Percentiles rank a stretch among this genome's conserved stretches.
Evolutionary conservation across 2,888 invertebrate genomes (phyloP).

Genomic region (Dichetophora obliterata): DNA sequence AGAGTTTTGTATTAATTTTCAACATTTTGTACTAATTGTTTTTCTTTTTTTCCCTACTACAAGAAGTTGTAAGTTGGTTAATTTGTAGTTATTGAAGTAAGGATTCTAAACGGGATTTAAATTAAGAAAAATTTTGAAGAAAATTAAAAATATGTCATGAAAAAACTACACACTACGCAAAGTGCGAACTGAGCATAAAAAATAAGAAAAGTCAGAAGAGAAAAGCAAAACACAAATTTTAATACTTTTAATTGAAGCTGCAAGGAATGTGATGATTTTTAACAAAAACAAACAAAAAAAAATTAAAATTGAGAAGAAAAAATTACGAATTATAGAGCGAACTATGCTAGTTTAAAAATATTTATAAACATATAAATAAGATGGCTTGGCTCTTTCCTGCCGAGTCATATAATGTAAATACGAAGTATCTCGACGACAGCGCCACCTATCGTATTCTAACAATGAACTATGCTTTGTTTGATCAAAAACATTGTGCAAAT

Average conservation of each 20-base stretch:
- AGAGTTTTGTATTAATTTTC: slow-evolving; percentile 61
- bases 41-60: slow-evolving; percentile 6
- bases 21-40: slow-evolving; percentile 48
- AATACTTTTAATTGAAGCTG: background rate
- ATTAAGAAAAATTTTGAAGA: background rate
- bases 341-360: no score
- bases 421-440: no score
- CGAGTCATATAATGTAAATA: no score
- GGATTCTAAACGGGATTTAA: slow-evolving; percentile 8
- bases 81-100: slow-evolving; percentile 33
- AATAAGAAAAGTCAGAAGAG: background rate
- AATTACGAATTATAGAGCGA: no score
- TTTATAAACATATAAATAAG: no score
- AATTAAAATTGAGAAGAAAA: no score
- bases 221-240: background rate
- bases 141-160: background rate
- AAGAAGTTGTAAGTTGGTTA: slow-evolving; percentile 46
- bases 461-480: no score
- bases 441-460: no score
- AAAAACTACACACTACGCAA: background rate
- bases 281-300: background rate
- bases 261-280: background rate
- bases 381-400: no score
- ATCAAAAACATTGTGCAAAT: no score
- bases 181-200: slow-evolving; percentile 14